Evolutionary conservation across 2,888 invertebrate species (phyloP).

Genomic region (Leptinotarsa peninsularis): DNA sequence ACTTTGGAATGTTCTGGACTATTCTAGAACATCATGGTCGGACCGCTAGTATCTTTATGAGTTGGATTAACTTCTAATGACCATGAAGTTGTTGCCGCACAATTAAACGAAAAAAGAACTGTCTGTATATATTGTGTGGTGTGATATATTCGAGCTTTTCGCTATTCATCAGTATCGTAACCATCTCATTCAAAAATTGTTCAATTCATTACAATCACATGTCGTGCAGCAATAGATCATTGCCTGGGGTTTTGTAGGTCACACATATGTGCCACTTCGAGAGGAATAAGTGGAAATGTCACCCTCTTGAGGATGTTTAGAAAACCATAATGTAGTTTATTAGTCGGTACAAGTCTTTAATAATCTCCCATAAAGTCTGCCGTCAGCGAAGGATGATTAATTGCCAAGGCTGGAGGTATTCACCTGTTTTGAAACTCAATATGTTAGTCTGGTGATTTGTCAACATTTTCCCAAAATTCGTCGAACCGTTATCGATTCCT

Average conservation of each 20-base stretch:
- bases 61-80: too few species aligned
- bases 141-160: too few species aligned
- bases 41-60: too few species aligned
- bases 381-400: conserved; percentile 17
- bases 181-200: conserved; percentile 17
- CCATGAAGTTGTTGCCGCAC: too few species aligned
- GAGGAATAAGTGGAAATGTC: conserved; percentile 25
- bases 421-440: conserved; percentile 30
- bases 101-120: too few species aligned
- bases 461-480: not conserved
- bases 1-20: too few species aligned
- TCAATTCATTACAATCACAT: conserved; percentile 14
- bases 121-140: too few species aligned
- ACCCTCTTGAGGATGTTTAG: conserved; percentile 29
- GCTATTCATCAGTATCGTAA: not conserved
- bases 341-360: conserved; percentile 21
- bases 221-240: conserved; percentile 19
- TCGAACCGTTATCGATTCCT: conserved; percentile 11
- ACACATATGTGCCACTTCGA: conserved; percentile 19
- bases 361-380: conserved; percentile 20
- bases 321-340: conserved; percentile 27
- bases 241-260: conserved; percentile 10
- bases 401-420: conserved; percentile 10
- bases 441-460: conserved; percentile 13
- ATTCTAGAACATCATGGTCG: too few species aligned